These are phyloP conservation scores for Patella pellucida DNA, from an alignment of 2,888 invertebrate species.

Conservation along the genomic window DNA sequence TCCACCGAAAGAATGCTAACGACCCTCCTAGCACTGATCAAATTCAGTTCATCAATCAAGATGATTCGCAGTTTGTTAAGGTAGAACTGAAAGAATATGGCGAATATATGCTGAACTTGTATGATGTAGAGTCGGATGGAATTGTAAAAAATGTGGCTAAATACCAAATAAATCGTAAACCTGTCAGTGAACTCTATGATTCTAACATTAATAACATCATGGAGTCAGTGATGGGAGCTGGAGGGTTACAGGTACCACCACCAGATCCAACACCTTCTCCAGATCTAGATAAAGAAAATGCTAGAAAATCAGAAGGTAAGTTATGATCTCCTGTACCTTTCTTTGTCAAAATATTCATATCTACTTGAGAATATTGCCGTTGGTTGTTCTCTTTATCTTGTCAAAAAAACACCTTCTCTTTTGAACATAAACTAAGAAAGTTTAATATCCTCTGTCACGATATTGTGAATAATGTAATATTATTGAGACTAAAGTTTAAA, in stretches of 20 bases:
- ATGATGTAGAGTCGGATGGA: slow-evolving; percentile 43
- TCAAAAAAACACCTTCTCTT: too few species aligned
- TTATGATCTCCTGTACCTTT: too few species aligned
- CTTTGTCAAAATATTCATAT: too few species aligned
- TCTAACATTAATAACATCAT: slow-evolving; percentile 57
- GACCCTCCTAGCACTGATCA: slow-evolving; percentile 50
- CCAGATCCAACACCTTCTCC: slow-evolving; percentile 11
- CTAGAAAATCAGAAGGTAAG: slow-evolving; percentile 38
- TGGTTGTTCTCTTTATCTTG: too few species aligned
- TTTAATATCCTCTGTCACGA: too few species aligned
- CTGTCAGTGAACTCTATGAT: slow-evolving; percentile 55
- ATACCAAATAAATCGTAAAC: slow-evolving; percentile 59
- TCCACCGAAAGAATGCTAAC: slow-evolving; percentile 59
- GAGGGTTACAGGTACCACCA: slow-evolving; percentile 10
- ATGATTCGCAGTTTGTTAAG: slow-evolving; percentile 51
- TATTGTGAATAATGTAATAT: too few species aligned
- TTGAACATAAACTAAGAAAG: too few species aligned
- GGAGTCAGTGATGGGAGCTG: slow-evolving; percentile 44
- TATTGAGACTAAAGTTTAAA: too few species aligned
- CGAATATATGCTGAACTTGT: slow-evolving; percentile 62
- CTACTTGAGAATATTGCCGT: too few species aligned
- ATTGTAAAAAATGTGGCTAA: slow-evolving; percentile 54
- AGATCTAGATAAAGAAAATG: slow-evolving; percentile 34
- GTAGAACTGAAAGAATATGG: slow-evolving; percentile 60
- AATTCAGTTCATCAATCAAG: slow-evolving; percentile 49